Conservation (phyloP, 2,888 invertebrate genomes). For the Automeris io region DNA sequence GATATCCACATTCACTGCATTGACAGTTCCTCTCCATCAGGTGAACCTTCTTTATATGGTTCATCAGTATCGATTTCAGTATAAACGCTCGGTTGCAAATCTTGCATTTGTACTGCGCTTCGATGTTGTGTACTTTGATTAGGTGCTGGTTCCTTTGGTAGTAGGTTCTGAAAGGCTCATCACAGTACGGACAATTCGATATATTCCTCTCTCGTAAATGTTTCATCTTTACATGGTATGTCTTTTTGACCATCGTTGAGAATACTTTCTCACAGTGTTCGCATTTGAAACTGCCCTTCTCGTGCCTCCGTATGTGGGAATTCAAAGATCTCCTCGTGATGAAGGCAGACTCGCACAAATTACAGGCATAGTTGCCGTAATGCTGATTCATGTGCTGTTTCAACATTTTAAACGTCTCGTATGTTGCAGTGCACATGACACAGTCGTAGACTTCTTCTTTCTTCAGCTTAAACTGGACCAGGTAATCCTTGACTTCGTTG, state of each 20-base stretch:
- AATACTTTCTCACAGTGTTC: constrained; percentile 60
- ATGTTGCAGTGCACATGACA: constrained; percentile 47
- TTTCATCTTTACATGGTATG: constrained; percentile 58
- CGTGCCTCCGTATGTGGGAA: constrained; percentile 46
- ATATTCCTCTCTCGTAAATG: constrained; percentile 56
- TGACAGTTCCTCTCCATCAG: constrained; percentile 66
- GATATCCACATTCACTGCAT: constrained; percentile 67
- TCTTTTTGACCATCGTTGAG: constrained; percentile 41
- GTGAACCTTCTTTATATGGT: constrained; percentile 62
- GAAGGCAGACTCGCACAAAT: constrained; percentile 44
- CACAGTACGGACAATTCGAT: constrained; percentile 57
- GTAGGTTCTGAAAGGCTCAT: constrained; percentile 54
- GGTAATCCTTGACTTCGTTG: constrained; percentile 53
- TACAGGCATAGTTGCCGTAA: constrained; percentile 49
- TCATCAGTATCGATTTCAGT: constrained; percentile 53
- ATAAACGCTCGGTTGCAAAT: constrained; percentile 51
- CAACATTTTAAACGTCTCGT: constrained; percentile 64
- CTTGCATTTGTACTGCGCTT: constrained; percentile 61
- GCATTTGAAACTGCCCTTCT: constrained; percentile 55
- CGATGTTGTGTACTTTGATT: constrained; percentile 57
- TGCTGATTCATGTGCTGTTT: constrained; percentile 67
- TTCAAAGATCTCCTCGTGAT: constrained; percentile 50
- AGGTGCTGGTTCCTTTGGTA: constrained; percentile 62
- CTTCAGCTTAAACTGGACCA: constrained; percentile 55
- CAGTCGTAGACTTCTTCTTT: constrained; percentile 54